Conservation (phyloP, 1,140 invertebrate species). For the Anagrus nilaparvatae region DNA sequence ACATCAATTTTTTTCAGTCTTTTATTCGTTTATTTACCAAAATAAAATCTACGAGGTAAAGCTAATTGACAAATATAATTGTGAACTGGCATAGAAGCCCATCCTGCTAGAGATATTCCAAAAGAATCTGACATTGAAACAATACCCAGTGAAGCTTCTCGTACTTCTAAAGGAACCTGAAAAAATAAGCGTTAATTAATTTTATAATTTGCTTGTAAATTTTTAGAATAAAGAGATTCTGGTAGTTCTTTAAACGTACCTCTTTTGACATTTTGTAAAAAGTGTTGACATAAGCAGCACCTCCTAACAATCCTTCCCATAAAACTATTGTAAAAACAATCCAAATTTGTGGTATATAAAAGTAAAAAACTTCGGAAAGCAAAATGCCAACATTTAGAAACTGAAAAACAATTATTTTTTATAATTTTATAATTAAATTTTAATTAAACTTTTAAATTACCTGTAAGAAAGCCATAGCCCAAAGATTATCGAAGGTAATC, state of each 20-base stretch:
- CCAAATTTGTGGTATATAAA: slow-evolving; percentile 64
- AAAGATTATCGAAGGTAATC: slow-evolving; percentile 57
- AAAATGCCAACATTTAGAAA: slow-evolving; percentile 59
- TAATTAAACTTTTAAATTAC: slow-evolving; percentile 33
- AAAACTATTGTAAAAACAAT: slow-evolving; percentile 61
- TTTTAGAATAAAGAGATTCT: too few species aligned
- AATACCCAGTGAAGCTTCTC: slow-evolving; percentile 57
- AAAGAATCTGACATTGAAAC: slow-evolving; percentile 62
- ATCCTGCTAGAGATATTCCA: slow-evolving; percentile 64
- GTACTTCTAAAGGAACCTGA: slow-evolving; percentile 46
- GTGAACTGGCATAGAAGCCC: slow-evolving; percentile 64
- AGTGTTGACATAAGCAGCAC: slow-evolving; percentile 79
- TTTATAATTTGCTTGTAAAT: too few species aligned
- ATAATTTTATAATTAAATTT: background rate
- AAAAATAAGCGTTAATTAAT: too few species aligned
- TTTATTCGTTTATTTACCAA: too few species aligned
- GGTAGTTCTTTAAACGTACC: slow-evolving; percentile 47
- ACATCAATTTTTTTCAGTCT: background rate
- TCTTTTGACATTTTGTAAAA: slow-evolving; percentile 68
- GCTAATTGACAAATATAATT: slow-evolving; percentile 58
- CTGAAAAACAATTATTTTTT: slow-evolving; percentile 38
- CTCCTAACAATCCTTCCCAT: slow-evolving; percentile 74
- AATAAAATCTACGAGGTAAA: too few species aligned
- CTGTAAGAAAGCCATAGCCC: slow-evolving; percentile 69
- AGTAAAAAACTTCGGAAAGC: slow-evolving; percentile 56